A percentile compares a stretch with the other conserved stretches of the same genome.
These are phyloP conservation scores for Sebastes vulpes DNA, from an alignment of 2,797 vertebrate species.

Conservation along the genomic window DNA sequence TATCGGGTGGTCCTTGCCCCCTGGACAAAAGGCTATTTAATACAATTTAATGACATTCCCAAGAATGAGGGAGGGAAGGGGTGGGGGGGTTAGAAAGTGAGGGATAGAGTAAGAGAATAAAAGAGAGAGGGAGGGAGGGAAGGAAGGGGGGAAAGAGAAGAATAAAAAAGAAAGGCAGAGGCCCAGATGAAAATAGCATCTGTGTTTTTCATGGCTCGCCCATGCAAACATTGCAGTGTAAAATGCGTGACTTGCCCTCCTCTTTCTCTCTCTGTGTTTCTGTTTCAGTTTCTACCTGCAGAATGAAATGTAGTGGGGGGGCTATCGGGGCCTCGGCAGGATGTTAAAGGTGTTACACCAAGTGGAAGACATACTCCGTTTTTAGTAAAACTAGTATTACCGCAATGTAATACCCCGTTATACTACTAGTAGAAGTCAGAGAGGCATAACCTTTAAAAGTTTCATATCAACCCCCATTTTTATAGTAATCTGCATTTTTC, in stretches of 20 bases:
- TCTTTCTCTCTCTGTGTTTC: background rate
- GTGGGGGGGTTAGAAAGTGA: constrained; percentile 69
- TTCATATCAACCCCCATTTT: background rate
- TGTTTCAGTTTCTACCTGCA: constrained; percentile 57
- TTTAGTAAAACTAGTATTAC: background rate
- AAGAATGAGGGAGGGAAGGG: constrained; percentile 87
- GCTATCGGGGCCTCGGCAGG: constrained; percentile 33
- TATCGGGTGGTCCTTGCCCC: constrained; percentile 99
- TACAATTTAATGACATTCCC: constrained; percentile 99
- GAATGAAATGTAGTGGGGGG: constrained; percentile 16
- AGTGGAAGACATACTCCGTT: background rate
- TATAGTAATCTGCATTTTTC: background rate
- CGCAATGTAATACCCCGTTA: background rate
- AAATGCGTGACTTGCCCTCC: constrained; percentile 88
- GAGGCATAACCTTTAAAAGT: background rate
- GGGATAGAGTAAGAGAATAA: constrained; percentile 82
- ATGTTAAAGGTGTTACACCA: constrained; percentile 82
- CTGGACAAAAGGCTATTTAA: constrained; percentile 99
- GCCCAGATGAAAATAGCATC: constrained; percentile 96
- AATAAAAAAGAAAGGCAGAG: constrained; percentile 86
- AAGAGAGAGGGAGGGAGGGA: constrained; percentile 83
- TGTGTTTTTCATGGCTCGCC: constrained; percentile 95
- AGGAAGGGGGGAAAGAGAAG: constrained; percentile 55
- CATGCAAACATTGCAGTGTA: constrained; percentile 91
- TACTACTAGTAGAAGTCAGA: background rate